Base-by-base conservation (phyloP, 2,888 invertebrate genomes). In the Plutella xylostella region DNA sequence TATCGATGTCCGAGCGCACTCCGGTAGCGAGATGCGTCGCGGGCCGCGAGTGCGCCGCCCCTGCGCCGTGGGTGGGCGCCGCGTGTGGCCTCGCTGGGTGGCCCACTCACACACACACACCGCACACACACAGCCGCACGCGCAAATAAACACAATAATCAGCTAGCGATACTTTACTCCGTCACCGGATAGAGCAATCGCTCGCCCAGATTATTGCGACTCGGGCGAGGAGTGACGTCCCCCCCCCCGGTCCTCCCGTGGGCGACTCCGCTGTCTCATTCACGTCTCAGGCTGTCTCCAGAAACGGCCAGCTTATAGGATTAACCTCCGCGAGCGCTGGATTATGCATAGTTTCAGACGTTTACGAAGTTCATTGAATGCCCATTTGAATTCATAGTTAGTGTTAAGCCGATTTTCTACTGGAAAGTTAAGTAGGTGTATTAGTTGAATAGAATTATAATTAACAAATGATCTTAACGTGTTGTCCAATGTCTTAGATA, bases 81-180 rank as follows among this genome's bases (percentile, higher is more conserved):
- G 72, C 72, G 83, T 77, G 82, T 82, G 83, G 83, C 72, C 83
- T 70, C 82, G 74, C 75, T 80, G 82, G 82, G 80, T 82, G 82
- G 79, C 56, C 77, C 71, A 66, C 74, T 68, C 63, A 68, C 64
- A 66, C 72, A 66, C 66, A 68, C 72, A 66, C 64, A 60, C 75
- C n/a, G 68, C 77, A 72, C 72, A 67, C 63, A 69, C 74, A 77
- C 78, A 73, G 60, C 62, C 68, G 57, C 61, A 60, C 69, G 68
- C 75, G 77, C 78, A 79, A 77, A 79, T 78, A 80, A 78, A 79
- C 78, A 82, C 79, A 79, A 82, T 78, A 74, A 80, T 79, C 79
- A 80, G 74, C 79, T 72, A 75, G 76, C 78, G 78, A 79, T 80
- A 82, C 79, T 76, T 75, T 72, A 77, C 74, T 72, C 75, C 75